phyloP scores from a whole-genome alignment of 2,888 invertebrate species.

The Pristionchus mayeri region DNA sequence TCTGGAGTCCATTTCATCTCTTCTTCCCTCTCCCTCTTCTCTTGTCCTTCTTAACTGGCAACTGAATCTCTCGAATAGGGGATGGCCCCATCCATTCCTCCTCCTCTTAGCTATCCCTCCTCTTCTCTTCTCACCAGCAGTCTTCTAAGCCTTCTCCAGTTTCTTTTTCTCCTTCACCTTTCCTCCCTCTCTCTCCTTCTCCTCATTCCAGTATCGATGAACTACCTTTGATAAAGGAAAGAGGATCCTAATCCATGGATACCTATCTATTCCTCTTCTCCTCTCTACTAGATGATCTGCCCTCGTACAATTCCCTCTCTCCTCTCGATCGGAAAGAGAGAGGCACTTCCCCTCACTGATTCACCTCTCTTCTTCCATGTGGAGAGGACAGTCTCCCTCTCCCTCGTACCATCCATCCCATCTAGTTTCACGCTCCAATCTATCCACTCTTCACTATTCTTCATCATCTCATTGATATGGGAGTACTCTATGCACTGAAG shows the following conservation, averaged over 20 bases:
- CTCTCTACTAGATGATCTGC: not conserved
- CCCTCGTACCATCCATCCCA: not conserved
- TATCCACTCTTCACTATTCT: not conserved
- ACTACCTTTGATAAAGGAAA: conserved; percentile 29
- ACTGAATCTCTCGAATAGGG: not conserved
- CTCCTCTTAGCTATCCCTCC: conserved; percentile 34
- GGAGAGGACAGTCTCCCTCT: not conserved
- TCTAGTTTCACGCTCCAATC: conserved; percentile 7
- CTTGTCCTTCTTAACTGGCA: conserved; percentile 7
- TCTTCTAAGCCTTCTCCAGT: conserved; percentile 26
- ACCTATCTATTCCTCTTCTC: not conserved
- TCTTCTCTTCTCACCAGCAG: conserved; percentile 10
- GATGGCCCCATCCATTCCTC: conserved; percentile 12
- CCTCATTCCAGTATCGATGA: not conserved
- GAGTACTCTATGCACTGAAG: not conserved
- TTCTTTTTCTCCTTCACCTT: conserved; percentile 32
- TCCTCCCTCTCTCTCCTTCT: not conserved
- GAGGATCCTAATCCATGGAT: not conserved
- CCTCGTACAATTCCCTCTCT: conserved; percentile 2
- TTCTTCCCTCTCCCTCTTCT: not conserved
- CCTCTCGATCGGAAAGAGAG: conserved; percentile 29
- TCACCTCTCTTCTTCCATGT: conserved; percentile 12
- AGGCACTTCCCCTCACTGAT: conserved; percentile 22
- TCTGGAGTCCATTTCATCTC: conserved; percentile 42
- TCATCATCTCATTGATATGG: not conserved